Evolutionary conservation across 2,888 invertebrate genomes (phyloP).

Genomic region (Eupithecia subfuscata): DNA sequence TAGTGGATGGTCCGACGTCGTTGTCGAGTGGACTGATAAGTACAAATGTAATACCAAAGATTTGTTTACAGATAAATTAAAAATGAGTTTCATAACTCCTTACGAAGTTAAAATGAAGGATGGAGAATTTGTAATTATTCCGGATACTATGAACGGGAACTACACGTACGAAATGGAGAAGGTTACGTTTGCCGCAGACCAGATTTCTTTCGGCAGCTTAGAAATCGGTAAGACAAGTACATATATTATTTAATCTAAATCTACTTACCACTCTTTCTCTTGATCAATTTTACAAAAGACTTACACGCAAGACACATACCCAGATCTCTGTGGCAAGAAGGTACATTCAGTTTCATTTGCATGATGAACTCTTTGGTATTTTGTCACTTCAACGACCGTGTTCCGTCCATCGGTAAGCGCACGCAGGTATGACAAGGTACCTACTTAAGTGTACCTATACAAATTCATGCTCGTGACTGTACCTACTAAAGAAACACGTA

Average conservation of each 20-base stretch:
- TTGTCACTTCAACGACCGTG: too few relatives aligned
- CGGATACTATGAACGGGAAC: slow-evolving; percentile 32
- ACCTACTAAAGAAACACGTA: neutral
- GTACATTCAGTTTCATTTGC: too few relatives aligned
- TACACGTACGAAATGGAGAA: slow-evolving; percentile 48
- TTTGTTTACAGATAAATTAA: slow-evolving; percentile 48
- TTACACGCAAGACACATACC: neutral
- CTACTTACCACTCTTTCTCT: neutral
- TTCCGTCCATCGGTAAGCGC: too few relatives aligned
- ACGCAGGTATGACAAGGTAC: too few relatives aligned
- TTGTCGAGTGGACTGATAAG: neutral
- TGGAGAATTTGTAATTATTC: slow-evolving; percentile 49
- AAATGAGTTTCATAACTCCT: slow-evolving; percentile 40
- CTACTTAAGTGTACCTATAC: too few relatives aligned
- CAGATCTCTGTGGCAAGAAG: neutral
- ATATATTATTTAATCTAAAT: neutral
- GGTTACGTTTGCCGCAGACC: slow-evolving; percentile 40
- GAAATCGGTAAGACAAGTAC: slow-evolving; percentile 45
- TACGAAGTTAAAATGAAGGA: slow-evolving; percentile 44
- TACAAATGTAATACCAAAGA: neutral
- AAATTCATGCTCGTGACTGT: too few relatives aligned
- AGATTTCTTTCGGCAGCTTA: slow-evolving; percentile 40
- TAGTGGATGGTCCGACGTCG: neutral
- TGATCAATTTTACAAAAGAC: neutral
- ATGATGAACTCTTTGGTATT: too few relatives aligned